Conservation (phyloP, 2,113 vertebrate genomes). For the Nothocercus nigrocapillus region DNA sequence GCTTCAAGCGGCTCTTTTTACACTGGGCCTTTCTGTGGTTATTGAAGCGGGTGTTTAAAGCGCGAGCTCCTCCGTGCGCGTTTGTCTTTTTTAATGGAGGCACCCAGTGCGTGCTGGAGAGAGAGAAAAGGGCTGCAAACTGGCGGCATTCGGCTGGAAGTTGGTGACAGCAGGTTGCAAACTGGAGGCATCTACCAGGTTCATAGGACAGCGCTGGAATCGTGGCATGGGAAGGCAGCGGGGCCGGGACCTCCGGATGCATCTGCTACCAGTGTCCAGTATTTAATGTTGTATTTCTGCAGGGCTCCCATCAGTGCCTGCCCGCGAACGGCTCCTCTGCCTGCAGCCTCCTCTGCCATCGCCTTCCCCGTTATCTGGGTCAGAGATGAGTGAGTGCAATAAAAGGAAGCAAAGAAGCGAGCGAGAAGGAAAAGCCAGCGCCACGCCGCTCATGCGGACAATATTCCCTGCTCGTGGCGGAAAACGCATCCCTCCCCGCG, state of each 20-base stretch:
- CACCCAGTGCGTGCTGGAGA: fast-evolving
- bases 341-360: not conserved
- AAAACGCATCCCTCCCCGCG: conserved; percentile 10
- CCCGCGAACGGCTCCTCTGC: not conserved
- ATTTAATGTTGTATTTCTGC: too few species aligned
- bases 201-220: too few species aligned
- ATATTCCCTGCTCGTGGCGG: not conserved
- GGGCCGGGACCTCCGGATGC: too few species aligned
- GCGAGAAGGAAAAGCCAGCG: conserved; percentile 29
- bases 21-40: conserved; percentile 14
- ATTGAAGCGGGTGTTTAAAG: not conserved
- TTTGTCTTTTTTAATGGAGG: not conserved
- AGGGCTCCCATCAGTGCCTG: not conserved
- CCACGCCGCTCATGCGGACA: conserved; percentile 15
- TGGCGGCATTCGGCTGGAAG: not conserved
- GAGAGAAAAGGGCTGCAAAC: not conserved
- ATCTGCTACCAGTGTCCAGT: too few species aligned
- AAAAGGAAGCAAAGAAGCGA: not conserved
- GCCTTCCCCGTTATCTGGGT: conserved; percentile 47
- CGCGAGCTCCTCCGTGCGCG: not conserved
- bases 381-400: conserved; percentile 49
- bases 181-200: not conserved
- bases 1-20: conserved; percentile 20
- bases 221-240: too few species aligned
- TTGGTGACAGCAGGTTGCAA: not conserved